Evolutionary conservation across 2,113 vertebrate genomes (phyloP), one percentile per base, ranked within the genome.

Genomic region (Trogon surrucura): DNA sequence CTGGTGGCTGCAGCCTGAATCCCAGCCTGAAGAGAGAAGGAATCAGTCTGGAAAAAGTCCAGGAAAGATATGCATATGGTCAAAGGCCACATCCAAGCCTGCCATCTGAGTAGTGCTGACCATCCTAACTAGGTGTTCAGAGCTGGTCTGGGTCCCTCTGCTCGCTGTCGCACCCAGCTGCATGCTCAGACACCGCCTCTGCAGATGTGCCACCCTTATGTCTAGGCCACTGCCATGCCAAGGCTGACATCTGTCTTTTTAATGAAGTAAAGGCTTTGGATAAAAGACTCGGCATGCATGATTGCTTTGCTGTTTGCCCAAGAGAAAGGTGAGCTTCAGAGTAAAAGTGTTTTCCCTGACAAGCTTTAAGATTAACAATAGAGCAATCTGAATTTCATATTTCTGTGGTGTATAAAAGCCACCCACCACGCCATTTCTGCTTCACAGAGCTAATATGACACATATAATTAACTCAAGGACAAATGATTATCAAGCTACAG

Each of bases 391-490:
- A 67, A 80, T 84, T 91, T 80, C 81, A 67, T 87, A 60, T 60
- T 89, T 85, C n/a, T 30, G 6, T 7, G 21, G 60, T 21, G 8
- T 41, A 82, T 54, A 36, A 95, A 97, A 85, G 34, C 64, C 51
- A 7, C 57, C 62, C 66, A 89, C 64, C 29, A 23, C 71, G 57
- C 72, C 50, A 61, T 65, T 67, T 73, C 79, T 80, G 27, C 75
- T 66, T 85, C 80, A 71, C 60, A 83, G 90, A 90, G 62, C 62
- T 90, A 85, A 78, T 78, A 65, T 57, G 80, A 88, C 80, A 93
- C 56, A 90, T 72, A 88, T 78, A 88, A 88, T 91, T 95, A 95
- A 69, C 36, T 81, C 80, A 84, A 93, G 87, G 90, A 94, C 66
- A 73, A 97, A 73, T 22, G 3, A 91, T 95, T 92, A 85, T 62